Evolutionary conservation across 2,797 vertebrate genomes (phyloP).

Genomic region (Cichlasoma orientale): DNA sequence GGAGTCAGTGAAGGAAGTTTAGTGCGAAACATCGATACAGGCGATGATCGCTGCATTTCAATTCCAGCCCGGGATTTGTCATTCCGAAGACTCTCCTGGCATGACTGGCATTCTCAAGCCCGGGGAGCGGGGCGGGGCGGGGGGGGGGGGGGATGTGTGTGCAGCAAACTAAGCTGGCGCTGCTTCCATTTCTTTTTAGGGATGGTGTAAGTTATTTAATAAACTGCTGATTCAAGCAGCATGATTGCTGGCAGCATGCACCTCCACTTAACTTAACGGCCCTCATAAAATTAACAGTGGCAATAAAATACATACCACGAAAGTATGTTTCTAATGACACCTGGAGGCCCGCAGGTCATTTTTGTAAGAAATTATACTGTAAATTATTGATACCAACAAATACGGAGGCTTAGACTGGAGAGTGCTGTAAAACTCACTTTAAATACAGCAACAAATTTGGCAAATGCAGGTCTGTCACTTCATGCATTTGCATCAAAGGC

Average conservation of each 20-base stretch:
- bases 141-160: too few relatives aligned
- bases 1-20: constrained; percentile 40
- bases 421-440: neutral
- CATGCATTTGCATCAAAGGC: neutral
- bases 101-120: neutral
- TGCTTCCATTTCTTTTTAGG: neutral
- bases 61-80: constrained; percentile 11
- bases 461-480: neutral
- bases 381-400: constrained; percentile 73
- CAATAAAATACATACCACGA: constrained; percentile 76
- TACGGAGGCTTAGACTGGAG: neutral
- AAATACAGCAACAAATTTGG: neutral
- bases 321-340: constrained; percentile 83
- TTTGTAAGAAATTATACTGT: constrained; percentile 74
- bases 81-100: neutral
- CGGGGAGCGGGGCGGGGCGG: too few relatives aligned
- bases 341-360: constrained; percentile 77
- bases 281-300: constrained; percentile 81
- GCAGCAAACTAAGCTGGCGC: constrained; percentile 27
- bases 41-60: constrained; percentile 34
- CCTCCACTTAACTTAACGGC: constrained; percentile 77
- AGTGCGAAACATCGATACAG: constrained; percentile 32
- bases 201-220: constrained; percentile 15
- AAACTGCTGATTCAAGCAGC: constrained; percentile 74
- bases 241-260: constrained; percentile 73